Percentiles rank a stretch among this genome's conserved stretches.
Conservation (phyloP, 2,888 invertebrate species). For the Prenolepis imparis region DNA sequence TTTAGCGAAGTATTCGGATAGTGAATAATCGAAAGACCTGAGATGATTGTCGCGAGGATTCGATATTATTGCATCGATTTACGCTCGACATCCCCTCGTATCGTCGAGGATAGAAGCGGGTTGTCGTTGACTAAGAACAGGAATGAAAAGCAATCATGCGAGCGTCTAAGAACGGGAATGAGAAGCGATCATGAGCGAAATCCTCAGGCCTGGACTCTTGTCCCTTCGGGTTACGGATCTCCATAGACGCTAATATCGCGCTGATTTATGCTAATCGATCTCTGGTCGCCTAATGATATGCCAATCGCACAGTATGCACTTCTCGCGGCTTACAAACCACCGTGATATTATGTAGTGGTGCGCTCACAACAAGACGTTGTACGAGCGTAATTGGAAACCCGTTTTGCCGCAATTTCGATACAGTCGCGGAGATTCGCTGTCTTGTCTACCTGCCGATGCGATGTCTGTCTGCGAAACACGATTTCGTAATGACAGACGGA, state of each 20-base stretch:
- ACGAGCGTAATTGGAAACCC: constrained; percentile 70
- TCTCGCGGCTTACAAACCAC: constrained; percentile 38
- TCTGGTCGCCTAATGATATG: constrained; percentile 66
- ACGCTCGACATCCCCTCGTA: not conserved
- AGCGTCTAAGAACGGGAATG: constrained; percentile 6
- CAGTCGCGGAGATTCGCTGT: constrained; percentile 57
- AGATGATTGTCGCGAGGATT: not conserved
- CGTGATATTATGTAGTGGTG: constrained; percentile 39
- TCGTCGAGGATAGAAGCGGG: constrained; percentile 12
- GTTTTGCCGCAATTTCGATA: constrained; percentile 71
- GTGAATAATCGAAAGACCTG: not conserved
- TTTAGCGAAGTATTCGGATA: not conserved
- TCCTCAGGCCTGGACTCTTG: constrained; percentile 26
- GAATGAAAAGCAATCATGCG: constrained; percentile 32
- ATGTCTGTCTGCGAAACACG: constrained; percentile 34
- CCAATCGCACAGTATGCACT: constrained; percentile 64
- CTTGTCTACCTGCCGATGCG: constrained; percentile 22
- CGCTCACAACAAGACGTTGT: not conserved
- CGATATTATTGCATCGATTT: constrained; percentile 5
- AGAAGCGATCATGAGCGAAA: constrained; percentile 38
- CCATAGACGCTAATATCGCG: constrained; percentile 63
- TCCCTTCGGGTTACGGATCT: constrained; percentile 63
- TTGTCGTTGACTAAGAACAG: not conserved
- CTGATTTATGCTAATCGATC: constrained; percentile 77
- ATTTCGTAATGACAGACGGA: constrained; percentile 49